These are phyloP conservation scores for Jordanella pulchra DNA, from an alignment of 2,797 vertebrate genomes.

Conservation along the genomic window DNA sequence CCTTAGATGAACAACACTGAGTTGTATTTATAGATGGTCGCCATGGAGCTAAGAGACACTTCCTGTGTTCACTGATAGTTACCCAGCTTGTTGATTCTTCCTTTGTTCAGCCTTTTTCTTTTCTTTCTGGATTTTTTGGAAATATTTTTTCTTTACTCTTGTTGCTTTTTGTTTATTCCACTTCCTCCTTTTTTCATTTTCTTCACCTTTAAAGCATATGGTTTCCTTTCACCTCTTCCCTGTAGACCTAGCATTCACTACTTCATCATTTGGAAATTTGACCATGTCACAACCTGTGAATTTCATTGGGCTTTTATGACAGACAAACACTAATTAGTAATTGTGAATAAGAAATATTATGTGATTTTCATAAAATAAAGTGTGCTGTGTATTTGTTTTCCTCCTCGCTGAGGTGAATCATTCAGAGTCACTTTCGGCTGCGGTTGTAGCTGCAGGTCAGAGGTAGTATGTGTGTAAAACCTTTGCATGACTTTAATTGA, in stretches of 20 bases:
- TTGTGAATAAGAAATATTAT: neutral
- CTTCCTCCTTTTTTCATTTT: neutral
- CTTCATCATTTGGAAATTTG: neutral
- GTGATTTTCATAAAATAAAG: neutral
- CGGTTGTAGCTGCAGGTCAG: neutral
- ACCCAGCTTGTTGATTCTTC: conserved; percentile 34
- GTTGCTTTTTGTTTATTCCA: neutral
- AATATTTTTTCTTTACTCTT: neutral
- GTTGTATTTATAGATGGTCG: conserved; percentile 64
- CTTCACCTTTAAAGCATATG: neutral
- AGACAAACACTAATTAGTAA: neutral
- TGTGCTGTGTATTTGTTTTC: neutral
- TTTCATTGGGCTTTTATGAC: neutral
- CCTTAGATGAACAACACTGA: conserved; percentile 35
- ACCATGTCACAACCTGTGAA: neutral
- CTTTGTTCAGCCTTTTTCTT: conserved; percentile 2
- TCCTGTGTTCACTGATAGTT: conserved; percentile 51
- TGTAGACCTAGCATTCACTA: neutral
- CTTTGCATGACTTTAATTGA: neutral
- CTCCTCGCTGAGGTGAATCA: neutral
- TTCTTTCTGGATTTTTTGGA: neutral
- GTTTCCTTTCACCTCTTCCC: neutral
- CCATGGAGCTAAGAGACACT: conserved; percentile 65
- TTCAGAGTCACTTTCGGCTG: neutral
- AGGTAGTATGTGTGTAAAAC: neutral